Percentiles rank a stretch among this genome's conserved stretches.
phyloP scores from a whole-genome alignment of 2,113 vertebrate genomes.

The zebrafish (Danio rerio) region GRCz12tu NC_133180.1:16079001-16079500 shows the following conservation, averaged over 20 bases:
- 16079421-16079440: no score
- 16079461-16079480: no score
- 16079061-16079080: neutral
- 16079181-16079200: conserved; percentile 42
- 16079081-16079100: neutral
- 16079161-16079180: conserved; percentile 60
- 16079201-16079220: conserved; percentile 13
- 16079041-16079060: neutral
- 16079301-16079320: neutral
- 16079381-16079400: neutral
- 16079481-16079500: no score
- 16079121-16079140: neutral
- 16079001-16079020: neutral
- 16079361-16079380: neutral
- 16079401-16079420: no score
- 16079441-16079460: no score
- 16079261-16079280: conserved; percentile 52
- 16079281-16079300: neutral
- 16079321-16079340: neutral
- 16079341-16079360: neutral
- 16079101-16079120: neutral
- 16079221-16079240: conserved; percentile 65
- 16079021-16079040: neutral
- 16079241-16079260: conserved; percentile 63
- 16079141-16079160: neutral